Evolutionary conservation across 2,113 vertebrate species (phyloP).

Genomic region (Cavia porcellus): DNA sequence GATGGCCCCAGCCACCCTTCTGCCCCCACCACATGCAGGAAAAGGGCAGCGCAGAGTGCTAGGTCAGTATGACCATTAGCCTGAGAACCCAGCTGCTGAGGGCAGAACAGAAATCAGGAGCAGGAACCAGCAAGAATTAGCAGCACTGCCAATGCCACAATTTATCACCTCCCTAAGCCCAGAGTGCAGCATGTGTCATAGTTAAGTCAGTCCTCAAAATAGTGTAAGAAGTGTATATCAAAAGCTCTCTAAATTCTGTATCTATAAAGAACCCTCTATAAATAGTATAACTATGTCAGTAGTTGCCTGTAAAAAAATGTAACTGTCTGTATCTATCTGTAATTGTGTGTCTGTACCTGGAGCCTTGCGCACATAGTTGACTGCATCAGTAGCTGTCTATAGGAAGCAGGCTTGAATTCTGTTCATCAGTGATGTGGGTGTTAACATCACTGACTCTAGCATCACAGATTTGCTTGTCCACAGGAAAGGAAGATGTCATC

Average conservation of each 20-base stretch:
- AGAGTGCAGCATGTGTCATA: neutral
- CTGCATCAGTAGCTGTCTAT: neutral
- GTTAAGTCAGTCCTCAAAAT: neutral
- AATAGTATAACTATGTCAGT: neutral
- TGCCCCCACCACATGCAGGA: neutral
- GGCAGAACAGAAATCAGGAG: neutral
- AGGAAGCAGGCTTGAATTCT: neutral
- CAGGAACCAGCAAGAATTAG: neutral
- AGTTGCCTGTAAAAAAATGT: neutral
- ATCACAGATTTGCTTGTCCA: neutral
- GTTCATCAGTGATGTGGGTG: neutral
- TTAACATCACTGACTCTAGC: neutral
- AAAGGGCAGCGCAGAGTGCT: neutral
- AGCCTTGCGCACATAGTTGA: neutral
- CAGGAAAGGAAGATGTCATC: neutral
- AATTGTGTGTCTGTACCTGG: neutral
- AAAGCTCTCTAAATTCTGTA: neutral
- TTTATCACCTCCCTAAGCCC: neutral
- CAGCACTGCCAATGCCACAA: neutral
- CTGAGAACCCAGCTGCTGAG: neutral
- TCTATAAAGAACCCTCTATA: neutral
- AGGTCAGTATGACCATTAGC: neutral
- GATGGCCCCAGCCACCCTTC: too few relatives aligned
- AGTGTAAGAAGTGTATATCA: neutral
- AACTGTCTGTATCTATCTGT: neutral